Percentiles rank a stretch among this genome's conserved stretches.
phyloP scores from a whole-genome alignment of 53 echinoderm and acorn worm species.

The Echinometra lucunter region DNA sequence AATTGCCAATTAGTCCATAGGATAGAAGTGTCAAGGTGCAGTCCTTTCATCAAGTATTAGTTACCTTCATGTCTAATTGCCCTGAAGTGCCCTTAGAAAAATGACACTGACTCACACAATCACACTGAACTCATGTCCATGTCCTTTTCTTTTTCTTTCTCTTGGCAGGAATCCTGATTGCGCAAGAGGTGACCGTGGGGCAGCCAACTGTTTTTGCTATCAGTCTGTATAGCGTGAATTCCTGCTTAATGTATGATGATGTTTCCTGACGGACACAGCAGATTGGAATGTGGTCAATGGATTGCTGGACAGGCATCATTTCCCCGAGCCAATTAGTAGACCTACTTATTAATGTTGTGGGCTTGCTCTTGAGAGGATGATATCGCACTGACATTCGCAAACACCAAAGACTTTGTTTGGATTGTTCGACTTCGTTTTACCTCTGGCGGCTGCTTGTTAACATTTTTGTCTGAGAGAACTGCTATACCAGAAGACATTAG shows the following conservation, averaged over 20 bases:
- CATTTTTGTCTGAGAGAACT: neutral
- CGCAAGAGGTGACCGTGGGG: neutral
- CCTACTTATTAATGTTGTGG: neutral
- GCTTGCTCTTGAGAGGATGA: neutral
- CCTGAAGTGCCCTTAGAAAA: neutral
- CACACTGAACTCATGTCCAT: neutral
- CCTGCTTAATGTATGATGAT: neutral
- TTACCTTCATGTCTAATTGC: neutral
- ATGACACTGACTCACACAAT: neutral
- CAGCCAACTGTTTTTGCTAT: neutral
- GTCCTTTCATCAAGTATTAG: neutral
- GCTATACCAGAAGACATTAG: neutral
- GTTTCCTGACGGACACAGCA: neutral
- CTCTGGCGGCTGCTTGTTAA: neutral
- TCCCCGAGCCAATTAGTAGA: neutral
- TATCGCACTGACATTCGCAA: neutral
- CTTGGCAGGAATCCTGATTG: neutral
- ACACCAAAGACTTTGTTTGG: neutral
- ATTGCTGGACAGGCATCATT: constrained; percentile 18
- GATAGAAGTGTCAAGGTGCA: neutral
- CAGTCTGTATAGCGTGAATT: neutral
- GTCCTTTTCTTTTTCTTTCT: constrained; percentile 10
- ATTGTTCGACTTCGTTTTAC: neutral
- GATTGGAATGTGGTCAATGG: constrained; percentile 20
- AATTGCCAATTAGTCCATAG: neutral